phyloP scores from a whole-genome alignment of 2,113 vertebrate genomes.

The Percina caprodes region DNA sequence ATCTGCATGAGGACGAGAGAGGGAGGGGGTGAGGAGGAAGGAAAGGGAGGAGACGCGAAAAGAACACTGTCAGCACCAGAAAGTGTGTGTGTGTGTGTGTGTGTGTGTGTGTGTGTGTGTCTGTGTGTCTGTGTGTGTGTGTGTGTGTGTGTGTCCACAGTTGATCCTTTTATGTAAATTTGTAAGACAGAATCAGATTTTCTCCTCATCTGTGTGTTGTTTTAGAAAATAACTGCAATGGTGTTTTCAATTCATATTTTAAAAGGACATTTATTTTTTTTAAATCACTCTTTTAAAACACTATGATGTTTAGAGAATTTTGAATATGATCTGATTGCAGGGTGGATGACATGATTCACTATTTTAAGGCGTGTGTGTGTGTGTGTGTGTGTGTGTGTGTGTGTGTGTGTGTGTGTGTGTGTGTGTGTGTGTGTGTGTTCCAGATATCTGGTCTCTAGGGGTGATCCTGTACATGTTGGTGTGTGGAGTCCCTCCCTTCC shows the following conservation, averaged over 20 bases:
- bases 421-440: constrained; percentile 58
- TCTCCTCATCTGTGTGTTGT: neutral
- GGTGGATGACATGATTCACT: constrained; percentile 10
- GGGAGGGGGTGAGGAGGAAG: constrained; percentile 42
- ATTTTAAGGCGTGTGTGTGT: constrained; percentile 15
- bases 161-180: neutral
- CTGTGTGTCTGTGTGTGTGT: too few species aligned
- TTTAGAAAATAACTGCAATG: neutral
- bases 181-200: neutral
- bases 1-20: constrained; percentile 12
- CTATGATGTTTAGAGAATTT: neutral
- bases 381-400: too few species aligned
- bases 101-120: too few species aligned
- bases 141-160: neutral
- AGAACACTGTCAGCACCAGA: constrained; percentile 45
- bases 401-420: neutral
- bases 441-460: constrained; percentile 93
- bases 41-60: constrained; percentile 72
- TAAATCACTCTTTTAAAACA: too few species aligned
- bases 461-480: constrained; percentile 95
- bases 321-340: constrained; percentile 34
- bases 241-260: neutral
- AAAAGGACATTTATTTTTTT: constrained; percentile 4
- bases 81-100: neutral
- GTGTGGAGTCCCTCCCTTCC: constrained; percentile 90